These are phyloP conservation scores for Pachycephala philippinensis DNA, from an alignment of 2,113 vertebrate species.

Conservation along the genomic window DNA sequence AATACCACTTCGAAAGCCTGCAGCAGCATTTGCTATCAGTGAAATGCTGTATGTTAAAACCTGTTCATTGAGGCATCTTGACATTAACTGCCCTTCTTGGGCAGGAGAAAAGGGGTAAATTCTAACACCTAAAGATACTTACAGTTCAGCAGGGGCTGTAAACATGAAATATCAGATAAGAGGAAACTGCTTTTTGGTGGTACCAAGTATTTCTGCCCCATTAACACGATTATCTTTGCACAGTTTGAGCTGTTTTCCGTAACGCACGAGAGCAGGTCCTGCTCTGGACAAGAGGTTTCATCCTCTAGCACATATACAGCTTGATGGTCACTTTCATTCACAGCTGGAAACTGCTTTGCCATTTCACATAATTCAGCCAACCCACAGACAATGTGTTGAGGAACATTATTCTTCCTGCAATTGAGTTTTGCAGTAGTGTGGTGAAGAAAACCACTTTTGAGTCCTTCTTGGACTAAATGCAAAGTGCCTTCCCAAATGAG, in stretches of 20 bases:
- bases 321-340: constrained; percentile 43
- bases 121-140: constrained; percentile 66
- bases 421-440: neutral
- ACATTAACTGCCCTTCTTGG: neutral
- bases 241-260: constrained; percentile 74
- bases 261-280: constrained; percentile 79
- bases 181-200: constrained; percentile 87
- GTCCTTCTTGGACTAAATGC: constrained; percentile 77
- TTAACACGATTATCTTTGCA: constrained; percentile 74
- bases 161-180: constrained; percentile 87
- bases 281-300: constrained; percentile 56
- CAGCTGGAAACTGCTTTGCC: constrained; percentile 81
- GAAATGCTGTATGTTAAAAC: neutral
- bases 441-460: constrained; percentile 74
- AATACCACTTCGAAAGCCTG: neutral
- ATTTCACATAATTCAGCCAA: constrained; percentile 89
- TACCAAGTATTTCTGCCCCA: constrained; percentile 88
- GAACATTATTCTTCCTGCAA: neutral
- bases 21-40: neutral
- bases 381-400: constrained; percentile 53
- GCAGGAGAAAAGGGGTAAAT: neutral
- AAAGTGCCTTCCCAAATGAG: constrained; percentile 81
- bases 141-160: constrained; percentile 85
- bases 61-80: neutral
- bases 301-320: constrained; percentile 45